phyloP scores from a whole-genome alignment of 2,888 invertebrate genomes.

The Clitarchus hookeri region DNA sequence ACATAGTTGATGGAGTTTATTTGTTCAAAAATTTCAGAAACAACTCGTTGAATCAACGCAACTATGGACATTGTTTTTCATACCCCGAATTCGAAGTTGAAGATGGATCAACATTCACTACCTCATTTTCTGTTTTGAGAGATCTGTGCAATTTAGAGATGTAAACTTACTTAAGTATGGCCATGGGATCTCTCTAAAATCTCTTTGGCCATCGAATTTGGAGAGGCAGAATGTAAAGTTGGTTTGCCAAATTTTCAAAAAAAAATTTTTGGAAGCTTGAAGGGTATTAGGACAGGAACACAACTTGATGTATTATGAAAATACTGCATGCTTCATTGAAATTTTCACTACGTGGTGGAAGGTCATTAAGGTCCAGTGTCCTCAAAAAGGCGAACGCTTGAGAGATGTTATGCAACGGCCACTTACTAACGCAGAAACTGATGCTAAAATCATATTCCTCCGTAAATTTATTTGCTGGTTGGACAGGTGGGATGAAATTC shows the following conservation, averaged over 20 bases:
- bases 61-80: neutral
- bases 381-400: neutral
- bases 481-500: neutral
- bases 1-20: neutral
- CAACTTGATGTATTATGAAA: neutral
- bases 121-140: no score
- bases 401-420: neutral
- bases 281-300: neutral
- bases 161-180: neutral
- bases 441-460: neutral
- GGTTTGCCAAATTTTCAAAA: neutral
- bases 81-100: no score
- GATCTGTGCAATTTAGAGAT: neutral
- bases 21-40: neutral
- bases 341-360: neutral
- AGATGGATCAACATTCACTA: no score
- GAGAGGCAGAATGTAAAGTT: conserved; percentile 1
- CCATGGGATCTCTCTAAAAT: neutral
- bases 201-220: neutral
- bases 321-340: neutral
- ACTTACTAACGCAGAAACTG: neutral
- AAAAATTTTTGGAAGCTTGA: neutral
- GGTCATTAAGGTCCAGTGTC: neutral
- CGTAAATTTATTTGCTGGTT: neutral
- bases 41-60: neutral